phyloP scores from a whole-genome alignment of 1,140 invertebrate species.

The Leptinotarsa lineolata region DNA sequence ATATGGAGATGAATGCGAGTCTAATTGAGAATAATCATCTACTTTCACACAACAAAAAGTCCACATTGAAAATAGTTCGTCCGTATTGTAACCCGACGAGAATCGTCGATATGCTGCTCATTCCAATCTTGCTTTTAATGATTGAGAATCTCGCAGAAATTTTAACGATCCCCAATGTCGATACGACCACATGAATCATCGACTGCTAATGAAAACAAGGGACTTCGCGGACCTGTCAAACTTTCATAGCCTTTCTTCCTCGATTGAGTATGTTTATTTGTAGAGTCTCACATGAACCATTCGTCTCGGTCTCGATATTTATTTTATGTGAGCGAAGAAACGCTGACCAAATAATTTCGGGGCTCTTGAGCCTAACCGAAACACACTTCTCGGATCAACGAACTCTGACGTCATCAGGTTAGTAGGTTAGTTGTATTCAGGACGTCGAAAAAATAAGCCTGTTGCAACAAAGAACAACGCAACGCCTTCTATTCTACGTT shows the following conservation, averaged over 20 bases:
- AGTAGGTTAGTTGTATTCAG: constrained; percentile 6
- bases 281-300: not conserved
- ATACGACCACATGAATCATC: too few species aligned
- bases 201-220: too few species aligned
- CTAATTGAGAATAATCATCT: too few species aligned
- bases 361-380: not conserved
- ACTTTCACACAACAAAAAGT: too few species aligned
- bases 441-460: not conserved
- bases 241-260: not conserved
- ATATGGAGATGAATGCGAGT: too few species aligned
- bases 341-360: constrained; percentile 2
- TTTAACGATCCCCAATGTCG: too few species aligned
- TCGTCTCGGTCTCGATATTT: not conserved
- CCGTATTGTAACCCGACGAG: too few species aligned
- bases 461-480: constrained; percentile 5
- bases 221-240: not conserved
- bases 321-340: constrained; percentile 3
- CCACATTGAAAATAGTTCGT: too few species aligned
- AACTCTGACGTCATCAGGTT: constrained; percentile 2
- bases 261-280: not conserved
- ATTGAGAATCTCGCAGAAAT: too few species aligned
- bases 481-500: constrained; percentile 3
- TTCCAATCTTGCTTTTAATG: too few species aligned
- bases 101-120: too few species aligned
- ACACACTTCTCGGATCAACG: not conserved